Evolutionary conservation across 2,797 vertebrate species (phyloP).

Genomic region (Microtus californicus): DNA sequence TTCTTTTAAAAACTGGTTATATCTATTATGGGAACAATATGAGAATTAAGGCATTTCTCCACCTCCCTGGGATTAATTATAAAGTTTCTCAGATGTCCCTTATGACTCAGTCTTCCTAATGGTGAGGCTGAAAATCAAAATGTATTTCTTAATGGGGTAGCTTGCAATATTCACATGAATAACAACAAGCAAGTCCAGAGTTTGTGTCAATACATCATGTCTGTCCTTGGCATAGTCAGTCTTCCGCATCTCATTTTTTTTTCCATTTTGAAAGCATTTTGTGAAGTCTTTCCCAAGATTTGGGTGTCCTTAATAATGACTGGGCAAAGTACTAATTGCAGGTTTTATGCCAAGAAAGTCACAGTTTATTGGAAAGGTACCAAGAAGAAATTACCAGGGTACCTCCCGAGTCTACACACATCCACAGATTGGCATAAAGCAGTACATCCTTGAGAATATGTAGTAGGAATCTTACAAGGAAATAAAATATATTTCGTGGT

Average conservation of each 20-base stretch:
- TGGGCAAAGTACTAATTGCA: not conserved
- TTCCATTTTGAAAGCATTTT: not conserved
- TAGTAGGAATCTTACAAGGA: not conserved
- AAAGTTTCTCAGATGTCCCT: not conserved
- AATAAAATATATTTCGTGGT: not conserved
- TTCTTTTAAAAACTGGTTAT: constrained; percentile 21
- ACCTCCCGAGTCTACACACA: not conserved
- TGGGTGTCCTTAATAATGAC: not conserved
- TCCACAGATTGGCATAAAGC: not conserved
- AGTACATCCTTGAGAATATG: not conserved
- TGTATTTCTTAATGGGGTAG: not conserved
- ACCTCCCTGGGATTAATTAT: constrained; percentile 46
- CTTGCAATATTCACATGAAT: not conserved
- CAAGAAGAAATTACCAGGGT: not conserved
- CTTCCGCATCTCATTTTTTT: not conserved
- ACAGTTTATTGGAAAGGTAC: not conserved
- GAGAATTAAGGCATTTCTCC: constrained; percentile 41
- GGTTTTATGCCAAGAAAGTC: not conserved
- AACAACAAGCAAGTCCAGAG: not conserved
- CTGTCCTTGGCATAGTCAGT: not conserved
- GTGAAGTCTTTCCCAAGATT: not conserved
- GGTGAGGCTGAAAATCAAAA: constrained; percentile 20
- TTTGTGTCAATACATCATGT: not conserved
- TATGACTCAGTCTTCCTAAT: constrained; percentile 18
- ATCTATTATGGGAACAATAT: constrained; percentile 20